Base-by-base conservation (phyloP, 30 jellyfish, hydroid and myxozoan genomes). In the Clytia hemisphaerica region DNA sequence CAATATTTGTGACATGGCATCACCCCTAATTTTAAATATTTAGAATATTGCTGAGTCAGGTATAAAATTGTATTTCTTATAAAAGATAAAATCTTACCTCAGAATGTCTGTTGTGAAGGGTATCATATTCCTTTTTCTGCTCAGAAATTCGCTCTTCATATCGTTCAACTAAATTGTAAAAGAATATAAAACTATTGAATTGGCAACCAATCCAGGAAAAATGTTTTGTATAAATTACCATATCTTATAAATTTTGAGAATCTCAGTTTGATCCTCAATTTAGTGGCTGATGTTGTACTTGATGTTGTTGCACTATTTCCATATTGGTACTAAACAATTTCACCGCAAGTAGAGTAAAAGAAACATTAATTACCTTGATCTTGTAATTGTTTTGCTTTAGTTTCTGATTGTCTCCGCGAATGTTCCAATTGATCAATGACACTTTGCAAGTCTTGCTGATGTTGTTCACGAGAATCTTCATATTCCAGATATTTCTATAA, bases 381-480 rank as follows among this genome's bases (percentile, higher is more conserved):
- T 48, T 58, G 86, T 19, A 63, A 60, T 21, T 83, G 63, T 48
- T 88, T 88, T 4, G 74, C 63, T 64, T 75, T 88, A 67, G 88
- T 75, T 66, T 88, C 97, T 9, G 46, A 36, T 26, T 88, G 94
- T 51, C 61, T 74, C 53, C 59, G 61, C 48, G 55, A 69, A 61
- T 21, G 83, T 31, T 88, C 94, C 31, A 83, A 53, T 1, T 72
- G 59, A 36, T 88, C 97, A 18, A 88, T 57, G 2, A 65, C 92
- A 57, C 76, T 71, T 33, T 88, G 94, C 37, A 88, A 83, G 27
- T 67, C 76, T 51, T 85, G 42, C 53, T 74, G 79, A 45, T 88
- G 94, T 50, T 76, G 93, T 22, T 88, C 97, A 37, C 88, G 94
- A 51, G 97, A 86, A 64, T 88, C 97, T 51, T 88, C 97, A 74